Conservation (phyloP, 2,888 invertebrate genomes). For the Caradrina kadenii region DNA sequence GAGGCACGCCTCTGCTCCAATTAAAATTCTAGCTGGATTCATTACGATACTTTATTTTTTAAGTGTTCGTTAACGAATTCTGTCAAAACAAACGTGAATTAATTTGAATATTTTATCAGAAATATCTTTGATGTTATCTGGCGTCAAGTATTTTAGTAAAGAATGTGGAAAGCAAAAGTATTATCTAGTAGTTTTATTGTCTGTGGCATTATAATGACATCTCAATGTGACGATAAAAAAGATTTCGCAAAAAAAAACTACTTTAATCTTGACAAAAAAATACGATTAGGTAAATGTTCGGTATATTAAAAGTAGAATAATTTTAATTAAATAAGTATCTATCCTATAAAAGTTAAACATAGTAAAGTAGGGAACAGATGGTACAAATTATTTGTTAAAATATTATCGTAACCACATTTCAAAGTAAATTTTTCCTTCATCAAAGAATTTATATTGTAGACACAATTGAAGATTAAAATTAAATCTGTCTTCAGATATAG, state of each 20-base stretch:
- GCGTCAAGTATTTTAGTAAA: conserved; percentile 37
- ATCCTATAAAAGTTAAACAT: neutral
- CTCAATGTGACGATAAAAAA: conserved; percentile 15
- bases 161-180: conserved; percentile 32
- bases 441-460: neutral
- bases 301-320: neutral
- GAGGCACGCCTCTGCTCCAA: conserved; percentile 76
- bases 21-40: conserved; percentile 86
- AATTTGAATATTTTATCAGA: conserved; percentile 63
- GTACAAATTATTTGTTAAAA: conserved; percentile 9
- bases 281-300: neutral
- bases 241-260: conserved; percentile 6
- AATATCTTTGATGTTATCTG: conserved; percentile 52
- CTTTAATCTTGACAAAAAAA: conserved; percentile 20
- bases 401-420: conserved; percentile 1
- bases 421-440: neutral
- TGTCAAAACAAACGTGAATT: conserved; percentile 69
- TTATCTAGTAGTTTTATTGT: conserved; percentile 45
- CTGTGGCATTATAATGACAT: conserved; percentile 39
- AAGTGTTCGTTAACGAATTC: conserved; percentile 76
- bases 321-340: neutral
- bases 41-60: conserved; percentile 84
- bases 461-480: neutral
- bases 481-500: neutral
- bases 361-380: neutral